phyloP scores from a whole-genome alignment of 2,888 invertebrate species.

The Caenorhabditis zanzibari region DNA sequence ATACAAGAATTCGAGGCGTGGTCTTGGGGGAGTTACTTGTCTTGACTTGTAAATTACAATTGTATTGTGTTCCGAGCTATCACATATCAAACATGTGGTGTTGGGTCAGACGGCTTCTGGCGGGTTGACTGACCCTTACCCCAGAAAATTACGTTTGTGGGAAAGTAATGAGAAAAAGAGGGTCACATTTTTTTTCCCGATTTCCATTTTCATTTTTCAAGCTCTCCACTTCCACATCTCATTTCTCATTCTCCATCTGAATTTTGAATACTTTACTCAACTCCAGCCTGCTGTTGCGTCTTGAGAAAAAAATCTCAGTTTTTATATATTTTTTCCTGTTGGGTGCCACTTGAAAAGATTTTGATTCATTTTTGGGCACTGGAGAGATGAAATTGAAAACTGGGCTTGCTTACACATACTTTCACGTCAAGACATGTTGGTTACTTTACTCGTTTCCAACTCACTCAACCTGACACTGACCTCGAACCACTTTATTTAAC shows the following conservation, averaged over 20 bases:
- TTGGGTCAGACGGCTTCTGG: slow-evolving; percentile 13
- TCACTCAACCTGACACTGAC: slow-evolving; percentile 42
- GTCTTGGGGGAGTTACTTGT: slow-evolving; percentile 1
- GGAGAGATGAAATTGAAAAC: slow-evolving; percentile 17
- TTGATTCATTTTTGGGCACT: slow-evolving; percentile 27
- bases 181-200: background rate
- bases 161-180: slow-evolving; percentile 9
- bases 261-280: slow-evolving; percentile 16
- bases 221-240: slow-evolving; percentile 23
- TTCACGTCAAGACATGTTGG: background rate
- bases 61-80: slow-evolving; percentile 36
- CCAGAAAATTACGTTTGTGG: slow-evolving; percentile 12
- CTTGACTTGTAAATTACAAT: slow-evolving; percentile 41
- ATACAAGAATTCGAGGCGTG: slow-evolving; percentile 14
- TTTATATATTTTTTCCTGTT: background rate
- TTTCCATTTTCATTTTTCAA: slow-evolving; percentile 1
- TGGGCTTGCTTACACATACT: slow-evolving; percentile 18
- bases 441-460: slow-evolving; percentile 21
- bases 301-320: slow-evolving; percentile 10
- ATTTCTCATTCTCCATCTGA: slow-evolving; percentile 47
- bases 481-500: slow-evolving; percentile 52
- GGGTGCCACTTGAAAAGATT: slow-evolving; percentile 27
- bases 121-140: background rate
- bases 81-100: slow-evolving; percentile 58
- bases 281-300: background rate